Percentiles rank a stretch among this genome's conserved stretches.
Conservation (phyloP, 2,797 vertebrate species). For the Loriculus beryllinus region DNA sequence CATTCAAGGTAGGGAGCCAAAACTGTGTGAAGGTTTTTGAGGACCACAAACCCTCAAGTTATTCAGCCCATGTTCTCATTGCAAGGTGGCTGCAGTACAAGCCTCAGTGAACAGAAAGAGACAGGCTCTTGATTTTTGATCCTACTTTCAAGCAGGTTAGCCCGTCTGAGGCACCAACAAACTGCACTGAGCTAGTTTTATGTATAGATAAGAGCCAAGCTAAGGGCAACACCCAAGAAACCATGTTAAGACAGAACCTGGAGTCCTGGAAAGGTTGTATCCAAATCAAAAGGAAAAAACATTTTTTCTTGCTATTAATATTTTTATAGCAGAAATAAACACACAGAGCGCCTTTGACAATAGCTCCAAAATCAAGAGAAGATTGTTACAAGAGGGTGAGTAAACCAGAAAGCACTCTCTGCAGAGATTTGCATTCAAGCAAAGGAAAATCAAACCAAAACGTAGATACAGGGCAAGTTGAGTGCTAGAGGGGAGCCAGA, state of each 20-base stretch:
- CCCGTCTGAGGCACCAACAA: not conserved
- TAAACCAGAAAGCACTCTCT: not conserved
- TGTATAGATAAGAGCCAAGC: not conserved
- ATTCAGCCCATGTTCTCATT: not conserved
- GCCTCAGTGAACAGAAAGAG: not conserved
- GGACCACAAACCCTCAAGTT: not conserved
- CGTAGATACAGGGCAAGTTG: not conserved
- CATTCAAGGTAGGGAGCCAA: not conserved
- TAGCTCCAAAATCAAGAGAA: not conserved
- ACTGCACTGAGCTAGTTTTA: not conserved
- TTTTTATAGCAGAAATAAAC: conserved; percentile 15
- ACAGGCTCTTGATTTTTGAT: fast-evolving
- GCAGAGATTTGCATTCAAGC: not conserved
- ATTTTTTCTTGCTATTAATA: not conserved
- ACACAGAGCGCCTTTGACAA: not conserved
- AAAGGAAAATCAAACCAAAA: conserved; percentile 7
- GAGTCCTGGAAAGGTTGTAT: not conserved
- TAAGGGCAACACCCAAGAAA: not conserved
- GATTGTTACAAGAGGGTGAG: not conserved
- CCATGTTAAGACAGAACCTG: not conserved
- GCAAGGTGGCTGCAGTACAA: not conserved
- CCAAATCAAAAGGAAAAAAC: conserved; percentile 3
- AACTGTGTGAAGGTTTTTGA: not conserved
- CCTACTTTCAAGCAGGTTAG: not conserved
- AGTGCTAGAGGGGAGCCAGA: not conserved